These are phyloP conservation scores for Bombylius discolor DNA, from an alignment of 2,888 invertebrate genomes.

Conservation along the genomic window DNA sequence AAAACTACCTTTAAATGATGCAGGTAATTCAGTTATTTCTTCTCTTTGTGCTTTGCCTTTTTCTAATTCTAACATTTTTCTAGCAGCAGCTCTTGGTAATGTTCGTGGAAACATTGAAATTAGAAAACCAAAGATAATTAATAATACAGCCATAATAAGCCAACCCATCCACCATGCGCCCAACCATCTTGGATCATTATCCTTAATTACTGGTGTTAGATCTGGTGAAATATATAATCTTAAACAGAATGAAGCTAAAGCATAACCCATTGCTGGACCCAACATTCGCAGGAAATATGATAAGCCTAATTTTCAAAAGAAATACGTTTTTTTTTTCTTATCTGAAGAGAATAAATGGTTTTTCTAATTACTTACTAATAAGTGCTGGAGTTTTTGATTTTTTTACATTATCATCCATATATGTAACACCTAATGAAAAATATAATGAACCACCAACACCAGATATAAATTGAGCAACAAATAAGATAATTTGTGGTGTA, in stretches of 20 bases:
- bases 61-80: conserved; percentile 37
- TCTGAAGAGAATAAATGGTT: not conserved
- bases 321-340: too few relatives aligned
- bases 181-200: conserved; percentile 60
- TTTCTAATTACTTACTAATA: conserved; percentile 41
- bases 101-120: conserved; percentile 56
- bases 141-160: conserved; percentile 47
- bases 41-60: conserved; percentile 18
- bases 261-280: conserved; percentile 56
- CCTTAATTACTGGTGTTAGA: conserved; percentile 49
- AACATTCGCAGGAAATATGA: conserved; percentile 54
- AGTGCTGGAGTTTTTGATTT: conserved; percentile 59
- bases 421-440: conserved; percentile 55
- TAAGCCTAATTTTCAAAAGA: conserved; percentile 36
- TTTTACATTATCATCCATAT: conserved; percentile 63
- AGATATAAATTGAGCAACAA: conserved; percentile 55
- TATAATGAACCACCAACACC: conserved; percentile 57
- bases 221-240: conserved; percentile 53
- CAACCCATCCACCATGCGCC: conserved; percentile 78
- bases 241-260: conserved; percentile 49
- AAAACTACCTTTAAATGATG: conserved; percentile 35
- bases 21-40: conserved; percentile 26
- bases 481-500: conserved; percentile 49
- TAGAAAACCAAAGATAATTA: conserved; percentile 45
- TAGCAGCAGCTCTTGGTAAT: conserved; percentile 49